These are phyloP conservation scores for Vanacampus margaritifer DNA, from an alignment of 2,113 vertebrate species.

Conservation along the genomic window DNA sequence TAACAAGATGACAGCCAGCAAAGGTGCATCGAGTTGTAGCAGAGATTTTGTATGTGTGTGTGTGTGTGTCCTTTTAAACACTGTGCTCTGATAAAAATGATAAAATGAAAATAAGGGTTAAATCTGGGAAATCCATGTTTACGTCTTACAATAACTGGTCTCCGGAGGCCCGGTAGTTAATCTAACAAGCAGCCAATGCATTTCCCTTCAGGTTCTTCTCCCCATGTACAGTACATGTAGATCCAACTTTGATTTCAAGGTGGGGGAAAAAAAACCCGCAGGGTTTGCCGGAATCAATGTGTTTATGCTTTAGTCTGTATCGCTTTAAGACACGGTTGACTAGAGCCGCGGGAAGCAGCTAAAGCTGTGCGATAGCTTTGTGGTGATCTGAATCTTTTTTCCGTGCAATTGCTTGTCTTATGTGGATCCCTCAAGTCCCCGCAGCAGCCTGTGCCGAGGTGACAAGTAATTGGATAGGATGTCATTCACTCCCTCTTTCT, in stretches of 20 bases:
- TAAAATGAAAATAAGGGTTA: background rate
- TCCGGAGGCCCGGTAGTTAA: conserved; percentile 17
- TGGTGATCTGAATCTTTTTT: conserved; percentile 55
- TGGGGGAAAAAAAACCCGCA: background rate
- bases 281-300: conserved; percentile 25
- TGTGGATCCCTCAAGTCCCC: conserved; percentile 50
- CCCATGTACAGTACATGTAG: conserved; percentile 4
- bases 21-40: too few relatives aligned
- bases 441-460: conserved; percentile 41
- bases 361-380: conserved; percentile 29
- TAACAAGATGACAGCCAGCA: background rate
- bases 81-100: background rate
- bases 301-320: conserved; percentile 28
- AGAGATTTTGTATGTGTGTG: background rate
- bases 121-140: conserved; percentile 18
- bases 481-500: conserved; percentile 58
- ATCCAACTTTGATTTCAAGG: conserved; percentile 29
- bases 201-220: conserved; percentile 34
- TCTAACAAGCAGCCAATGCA: conserved; percentile 23
- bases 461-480: conserved; percentile 68
- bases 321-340: conserved; percentile 31
- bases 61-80: background rate
- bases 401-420: conserved; percentile 60
- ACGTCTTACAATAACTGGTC: conserved; percentile 21
- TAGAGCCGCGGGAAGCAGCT: conserved; percentile 3